Evolutionary conservation across 2,888 invertebrate genomes (phyloP), one percentile per base, ranked within the genome.

Genomic region (Xanthostigma xanthostigma): DNA sequence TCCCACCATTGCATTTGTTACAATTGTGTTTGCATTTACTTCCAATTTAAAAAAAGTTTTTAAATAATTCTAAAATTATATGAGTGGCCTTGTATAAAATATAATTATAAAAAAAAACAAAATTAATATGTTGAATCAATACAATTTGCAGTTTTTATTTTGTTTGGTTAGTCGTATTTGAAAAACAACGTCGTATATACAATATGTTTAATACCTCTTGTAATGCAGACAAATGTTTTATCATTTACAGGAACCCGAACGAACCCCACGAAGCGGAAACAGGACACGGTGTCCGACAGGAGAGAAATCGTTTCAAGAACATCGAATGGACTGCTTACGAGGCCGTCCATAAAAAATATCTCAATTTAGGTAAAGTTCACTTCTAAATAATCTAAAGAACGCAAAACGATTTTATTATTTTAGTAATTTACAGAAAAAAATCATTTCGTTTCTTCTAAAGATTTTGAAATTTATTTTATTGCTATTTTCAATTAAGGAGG

Each of bases 291-390:
- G 77, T 79, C n/a, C 70, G 88, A 51, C 84, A 84, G 59, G 87
- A 88, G 58, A 74, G 86, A 53, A 84, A 80, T 55, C 74, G 89
- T 57, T 78, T 86, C 65, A 87, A 89, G 68, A 89, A 88, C 60
- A 81, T 90, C 51, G 90, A 89, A 60, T 96, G 95, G 95, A 89
- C 88, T 2, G 85, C 88, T 1, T 95, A 94, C 63, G 92, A 93
- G 66, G 84, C 84, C 36, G 85, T 88, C 34, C 91, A 91, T 61
- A 93, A 94, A 66, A 91, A 91, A 63, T 95, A 91, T 69, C 72
- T 95, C 54, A 87, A 85, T 70, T 79, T 93, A 60, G 84, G 86
- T 85, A 64, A 72, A 74, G 64, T 46, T 41, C 41, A 27, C 12
- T 49, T 27, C 27, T 27, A 6, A 1, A 5, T 27, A 17, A 4